Evolutionary conservation across 2,113 vertebrate genomes (phyloP).

Genomic region (Alaudala cheleensis): DNA sequence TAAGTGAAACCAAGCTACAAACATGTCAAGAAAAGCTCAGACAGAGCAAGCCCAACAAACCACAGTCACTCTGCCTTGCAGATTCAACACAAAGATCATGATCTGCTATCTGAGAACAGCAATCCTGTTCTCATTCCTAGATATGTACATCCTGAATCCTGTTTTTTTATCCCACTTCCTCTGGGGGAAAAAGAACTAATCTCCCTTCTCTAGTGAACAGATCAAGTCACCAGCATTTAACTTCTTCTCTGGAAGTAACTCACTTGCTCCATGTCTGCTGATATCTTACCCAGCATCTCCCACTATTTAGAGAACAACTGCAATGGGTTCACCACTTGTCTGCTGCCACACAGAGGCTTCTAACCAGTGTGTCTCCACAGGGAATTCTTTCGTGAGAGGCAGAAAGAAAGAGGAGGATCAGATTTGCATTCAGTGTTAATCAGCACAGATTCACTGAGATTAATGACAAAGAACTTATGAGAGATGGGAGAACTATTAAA

Average conservation of each 20-base stretch:
- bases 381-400: background rate
- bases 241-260: background rate
- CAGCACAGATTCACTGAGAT: background rate
- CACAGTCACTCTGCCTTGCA: background rate
- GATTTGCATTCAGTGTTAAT: background rate
- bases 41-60: background rate
- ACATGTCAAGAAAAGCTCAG: background rate
- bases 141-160: fast-evolving
- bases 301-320: background rate
- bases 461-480: background rate
- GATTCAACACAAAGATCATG: background rate
- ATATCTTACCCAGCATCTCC: background rate
- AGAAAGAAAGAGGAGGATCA: background rate
- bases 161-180: background rate
- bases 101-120: background rate
- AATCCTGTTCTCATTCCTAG: background rate
- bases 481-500: background rate
- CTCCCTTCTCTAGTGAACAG: background rate
- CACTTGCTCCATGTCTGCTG: background rate
- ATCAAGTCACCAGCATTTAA: background rate
- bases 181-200: fast-evolving
- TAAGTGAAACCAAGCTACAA: background rate
- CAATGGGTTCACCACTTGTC: fast-evolving
- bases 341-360: background rate
- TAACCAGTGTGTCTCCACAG: background rate